These are phyloP conservation scores for Galago senegalensis DNA, from an alignment of 2,797 vertebrate species.

Conservation along the genomic window DNA sequence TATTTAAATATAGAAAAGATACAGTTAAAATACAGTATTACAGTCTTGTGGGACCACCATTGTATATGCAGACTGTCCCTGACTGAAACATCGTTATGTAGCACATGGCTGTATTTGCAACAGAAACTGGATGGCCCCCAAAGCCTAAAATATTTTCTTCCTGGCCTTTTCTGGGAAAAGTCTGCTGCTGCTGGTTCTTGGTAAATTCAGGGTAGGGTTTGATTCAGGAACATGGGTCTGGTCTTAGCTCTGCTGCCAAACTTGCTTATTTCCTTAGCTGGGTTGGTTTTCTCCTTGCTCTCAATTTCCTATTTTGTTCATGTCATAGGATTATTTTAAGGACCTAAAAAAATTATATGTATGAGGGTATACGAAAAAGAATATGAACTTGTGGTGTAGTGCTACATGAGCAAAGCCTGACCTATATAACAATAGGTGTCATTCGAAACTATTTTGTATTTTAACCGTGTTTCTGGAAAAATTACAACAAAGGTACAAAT, in stretches of 20 bases:
- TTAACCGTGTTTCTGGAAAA: conserved; percentile 45
- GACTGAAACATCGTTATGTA: fast-evolving
- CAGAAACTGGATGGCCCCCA: neutral
- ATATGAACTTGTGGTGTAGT: neutral
- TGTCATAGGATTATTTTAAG: neutral
- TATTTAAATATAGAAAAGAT: neutral
- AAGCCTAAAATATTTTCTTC: neutral
- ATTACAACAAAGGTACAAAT: neutral
- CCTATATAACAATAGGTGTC: neutral
- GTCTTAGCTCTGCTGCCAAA: neutral
- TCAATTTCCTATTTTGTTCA: neutral
- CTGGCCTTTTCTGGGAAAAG: neutral
- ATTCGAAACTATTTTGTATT: conserved; percentile 27
- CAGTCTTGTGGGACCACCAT: neutral
- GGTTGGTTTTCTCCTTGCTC: neutral
- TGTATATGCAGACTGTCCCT: fast-evolving
- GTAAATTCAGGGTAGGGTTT: neutral
- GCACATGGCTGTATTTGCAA: neutral
- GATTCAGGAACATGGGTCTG: neutral
- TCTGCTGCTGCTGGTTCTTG: neutral
- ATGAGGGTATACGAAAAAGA: neutral
- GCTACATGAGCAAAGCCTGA: neutral
- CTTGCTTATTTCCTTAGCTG: neutral
- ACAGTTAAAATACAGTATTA: no score
- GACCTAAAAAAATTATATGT: neutral